Conservation (phyloP, 2,797 vertebrate species). For the Amazona finschi region DNA sequence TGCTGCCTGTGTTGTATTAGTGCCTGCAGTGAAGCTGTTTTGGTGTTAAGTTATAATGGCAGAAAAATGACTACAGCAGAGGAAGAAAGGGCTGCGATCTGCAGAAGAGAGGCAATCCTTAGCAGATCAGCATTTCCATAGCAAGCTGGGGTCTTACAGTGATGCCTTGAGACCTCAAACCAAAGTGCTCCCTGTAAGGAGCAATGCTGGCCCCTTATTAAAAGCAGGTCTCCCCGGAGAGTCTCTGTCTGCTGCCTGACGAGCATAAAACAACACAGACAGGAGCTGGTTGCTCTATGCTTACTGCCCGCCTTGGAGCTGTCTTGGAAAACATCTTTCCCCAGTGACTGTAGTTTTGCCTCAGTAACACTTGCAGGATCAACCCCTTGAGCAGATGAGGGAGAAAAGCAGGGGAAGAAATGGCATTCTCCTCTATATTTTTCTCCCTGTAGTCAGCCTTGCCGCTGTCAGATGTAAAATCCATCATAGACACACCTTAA, state of each 20-base stretch:
- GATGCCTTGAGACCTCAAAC: not conserved
- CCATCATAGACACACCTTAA: not conserved
- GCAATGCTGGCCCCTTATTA: not conserved
- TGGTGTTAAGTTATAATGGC: not conserved
- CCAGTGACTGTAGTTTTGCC: not conserved
- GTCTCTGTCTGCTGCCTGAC: not conserved
- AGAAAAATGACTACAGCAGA: not conserved
- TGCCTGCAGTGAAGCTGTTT: not conserved
- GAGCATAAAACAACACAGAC: not conserved
- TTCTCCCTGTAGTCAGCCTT: not conserved
- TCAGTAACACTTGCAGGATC: not conserved
- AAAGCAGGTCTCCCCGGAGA: not conserved
- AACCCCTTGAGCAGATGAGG: not conserved
- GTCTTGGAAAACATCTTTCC: not conserved
- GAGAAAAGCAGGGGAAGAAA: not conserved
- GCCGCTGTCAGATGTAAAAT: not conserved
- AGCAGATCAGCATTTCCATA: not conserved
- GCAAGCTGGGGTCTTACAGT: not conserved
- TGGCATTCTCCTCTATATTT: not conserved
- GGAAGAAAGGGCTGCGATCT: not conserved
- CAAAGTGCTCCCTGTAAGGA: not conserved
- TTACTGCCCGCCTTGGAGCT: not conserved
- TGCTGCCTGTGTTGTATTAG: not conserved
- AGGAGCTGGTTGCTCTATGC: not conserved
- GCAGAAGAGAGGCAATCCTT: not conserved